A percentile compares a stretch with the other conserved stretches of the same genome.
These are phyloP conservation scores for Linepithema humile DNA, from an alignment of 1,140 invertebrate genomes.

Conservation along the genomic window DNA sequence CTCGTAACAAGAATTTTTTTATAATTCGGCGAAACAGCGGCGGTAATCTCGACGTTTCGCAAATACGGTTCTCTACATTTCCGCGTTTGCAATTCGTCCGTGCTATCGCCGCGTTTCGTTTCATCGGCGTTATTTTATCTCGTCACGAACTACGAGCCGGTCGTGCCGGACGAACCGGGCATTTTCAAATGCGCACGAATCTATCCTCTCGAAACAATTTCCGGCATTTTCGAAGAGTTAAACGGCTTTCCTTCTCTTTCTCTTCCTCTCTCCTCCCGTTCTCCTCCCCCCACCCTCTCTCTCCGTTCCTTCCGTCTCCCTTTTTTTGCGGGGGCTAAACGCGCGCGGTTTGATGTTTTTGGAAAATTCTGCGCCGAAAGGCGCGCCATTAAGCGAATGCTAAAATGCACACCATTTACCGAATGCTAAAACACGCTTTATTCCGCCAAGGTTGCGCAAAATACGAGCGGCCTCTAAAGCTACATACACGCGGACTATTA, in stretches of 20 bases:
- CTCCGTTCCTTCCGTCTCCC: too few species aligned
- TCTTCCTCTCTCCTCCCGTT: too few species aligned
- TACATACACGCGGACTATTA: slow-evolving; percentile 33
- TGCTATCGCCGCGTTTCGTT: background rate
- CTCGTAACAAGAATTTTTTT: slow-evolving; percentile 38
- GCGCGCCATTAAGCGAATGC: background rate
- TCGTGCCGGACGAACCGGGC: background rate
- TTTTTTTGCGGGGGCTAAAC: background rate
- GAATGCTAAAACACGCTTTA: slow-evolving; percentile 62
- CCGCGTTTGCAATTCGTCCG: background rate
- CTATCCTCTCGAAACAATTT: background rate
- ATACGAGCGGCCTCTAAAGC: slow-evolving; percentile 31
- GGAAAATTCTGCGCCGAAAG: background rate
- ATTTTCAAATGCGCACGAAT: background rate
- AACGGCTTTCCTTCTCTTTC: background rate
- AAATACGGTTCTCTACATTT: background rate
- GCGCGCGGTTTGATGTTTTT: background rate
- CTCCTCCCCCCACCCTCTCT: too few species aligned
- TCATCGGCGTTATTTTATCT: slow-evolving; percentile 38
- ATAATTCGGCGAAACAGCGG: slow-evolving; percentile 2
- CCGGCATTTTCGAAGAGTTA: background rate
- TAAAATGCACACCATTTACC: slow-evolving; percentile 6
- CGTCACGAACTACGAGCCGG: background rate
- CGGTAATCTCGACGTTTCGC: slow-evolving; percentile 13
- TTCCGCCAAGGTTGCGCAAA: slow-evolving; percentile 21